A percentile compares a stretch with the other conserved stretches of the same genome.
These are phyloP conservation scores for Columba guinea DNA, from an alignment of 2,797 vertebrate species.

Conservation along the genomic window DNA sequence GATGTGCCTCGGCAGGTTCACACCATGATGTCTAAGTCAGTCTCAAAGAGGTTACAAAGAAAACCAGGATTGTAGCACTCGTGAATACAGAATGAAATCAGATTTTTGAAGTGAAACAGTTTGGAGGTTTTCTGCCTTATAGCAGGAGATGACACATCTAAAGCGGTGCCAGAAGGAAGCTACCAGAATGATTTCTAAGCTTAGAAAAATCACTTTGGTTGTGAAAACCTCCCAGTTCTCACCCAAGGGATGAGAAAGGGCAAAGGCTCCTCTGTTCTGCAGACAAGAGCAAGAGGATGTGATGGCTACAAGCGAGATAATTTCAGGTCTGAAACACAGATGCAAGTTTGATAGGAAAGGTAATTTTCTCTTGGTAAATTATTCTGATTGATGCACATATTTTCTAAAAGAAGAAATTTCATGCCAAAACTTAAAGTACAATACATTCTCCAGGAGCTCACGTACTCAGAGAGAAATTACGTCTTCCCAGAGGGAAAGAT, in stretches of 20 bases:
- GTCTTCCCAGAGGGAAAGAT: not conserved
- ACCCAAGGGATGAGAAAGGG: not conserved
- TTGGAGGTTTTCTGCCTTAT: not conserved
- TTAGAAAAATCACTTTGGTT: not conserved
- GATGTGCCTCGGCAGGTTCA: not conserved
- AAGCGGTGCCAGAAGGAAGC: not conserved
- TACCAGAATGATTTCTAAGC: not conserved
- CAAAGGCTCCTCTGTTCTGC: not conserved
- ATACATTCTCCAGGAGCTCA: not conserved
- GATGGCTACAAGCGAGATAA: accelerated
- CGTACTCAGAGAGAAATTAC: accelerated
- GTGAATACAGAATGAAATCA: not conserved
- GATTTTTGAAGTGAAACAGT: not conserved
- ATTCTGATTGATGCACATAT: accelerated
- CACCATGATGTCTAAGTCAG: not conserved
- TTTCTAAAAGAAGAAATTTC: not conserved
- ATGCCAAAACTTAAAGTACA: not conserved
- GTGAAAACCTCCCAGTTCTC: not conserved
- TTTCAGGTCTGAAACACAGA: not conserved
- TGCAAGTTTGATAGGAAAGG: not conserved
- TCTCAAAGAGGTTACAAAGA: not conserved
- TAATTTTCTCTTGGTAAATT: not conserved
- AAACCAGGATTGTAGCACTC: not conserved
- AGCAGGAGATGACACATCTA: not conserved
- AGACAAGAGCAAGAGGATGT: accelerated